phyloP scores from a whole-genome alignment of 2,797 vertebrate species.

The Perodicticus potto region DNA sequence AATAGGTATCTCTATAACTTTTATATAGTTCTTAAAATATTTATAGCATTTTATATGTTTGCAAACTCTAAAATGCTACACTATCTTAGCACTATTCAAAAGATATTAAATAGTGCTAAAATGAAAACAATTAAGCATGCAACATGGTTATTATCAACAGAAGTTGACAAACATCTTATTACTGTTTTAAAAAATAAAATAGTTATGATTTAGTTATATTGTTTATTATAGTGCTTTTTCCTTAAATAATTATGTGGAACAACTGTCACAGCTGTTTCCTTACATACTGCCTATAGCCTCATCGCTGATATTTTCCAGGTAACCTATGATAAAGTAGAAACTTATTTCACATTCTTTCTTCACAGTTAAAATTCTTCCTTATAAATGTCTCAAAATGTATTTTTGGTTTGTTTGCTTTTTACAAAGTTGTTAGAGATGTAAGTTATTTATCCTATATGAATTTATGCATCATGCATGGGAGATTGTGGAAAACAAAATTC shows the following conservation, averaged over 20 bases:
- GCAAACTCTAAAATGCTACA: neutral
- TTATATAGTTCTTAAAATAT: constrained; percentile 40
- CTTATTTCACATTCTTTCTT: neutral
- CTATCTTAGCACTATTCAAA: too few species aligned
- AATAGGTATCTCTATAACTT: constrained; percentile 52
- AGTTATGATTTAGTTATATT: constrained; percentile 53
- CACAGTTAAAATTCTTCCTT: neutral
- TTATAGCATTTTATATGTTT: constrained; percentile 71
- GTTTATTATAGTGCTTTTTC: constrained; percentile 52
- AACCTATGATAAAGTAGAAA: neutral
- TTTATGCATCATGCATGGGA: neutral
- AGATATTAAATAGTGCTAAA: neutral
- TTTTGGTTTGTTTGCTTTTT: neutral
- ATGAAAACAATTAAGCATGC: constrained; percentile 77
- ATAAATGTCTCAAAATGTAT: neutral
- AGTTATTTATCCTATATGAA: neutral
- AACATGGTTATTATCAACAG: constrained; percentile 63
- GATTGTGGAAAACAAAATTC: neutral
- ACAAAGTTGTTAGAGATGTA: constrained; percentile 15
- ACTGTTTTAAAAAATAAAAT: constrained; percentile 37
- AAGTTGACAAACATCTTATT: constrained; percentile 70
- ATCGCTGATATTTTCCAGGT: neutral
- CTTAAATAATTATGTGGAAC: constrained; percentile 27
- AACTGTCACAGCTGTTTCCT: neutral
- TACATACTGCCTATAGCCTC: neutral